Base-by-base conservation (phyloP, 2,113 vertebrate genomes). In the Hystrix cristata region DNA sequence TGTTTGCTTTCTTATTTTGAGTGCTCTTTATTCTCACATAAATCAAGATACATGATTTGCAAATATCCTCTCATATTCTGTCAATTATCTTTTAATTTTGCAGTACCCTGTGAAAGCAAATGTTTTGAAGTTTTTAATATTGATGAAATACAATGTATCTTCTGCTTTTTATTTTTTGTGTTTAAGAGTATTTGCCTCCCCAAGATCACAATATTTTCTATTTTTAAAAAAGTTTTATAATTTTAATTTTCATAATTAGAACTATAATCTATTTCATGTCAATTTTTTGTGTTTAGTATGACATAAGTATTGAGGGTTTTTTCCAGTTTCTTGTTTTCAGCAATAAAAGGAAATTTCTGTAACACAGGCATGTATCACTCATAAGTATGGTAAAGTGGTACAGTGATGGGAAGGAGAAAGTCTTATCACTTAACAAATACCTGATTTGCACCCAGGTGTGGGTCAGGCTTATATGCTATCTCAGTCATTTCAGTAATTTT, bases 181-280 rank as follows among this genome's bases (percentile, higher is more conserved):
- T 76, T 38, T 76, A 67, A 43, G 55, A 91, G 78, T 94, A 64
- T 76, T 87, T 91, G 34, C 38, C 74, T 80, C 1, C 3, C 7
- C 12, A 84, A 46, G 25, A 12, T 91, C 3, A 19, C 55, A 88
- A 88, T 48, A 48, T 79, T 69, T 96, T 91, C 10, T 80, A 71
- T 84, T 93, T 84, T 88, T 69, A 43, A 76, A 46, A 72, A 79
- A 72, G 18, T n/a, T 87, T 94, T 87, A 43, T 38, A 90, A n/a
- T 90, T 71, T 81, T 16, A 65, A 23, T 25, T 85, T 93, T 80
- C 81, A 90, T 34, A 10, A 79, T 87, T 82, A 88, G 12, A 13
- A 46, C 11, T 55, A 1, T 23, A 23, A 80, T 79, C 27, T 10
- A 10, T 51, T 80, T 93, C 23, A 16, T n/a, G 53, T 23, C 15